Evolutionary conservation across 1,140 invertebrate species (phyloP).

Genomic region (Calosoma granatense): DNA sequence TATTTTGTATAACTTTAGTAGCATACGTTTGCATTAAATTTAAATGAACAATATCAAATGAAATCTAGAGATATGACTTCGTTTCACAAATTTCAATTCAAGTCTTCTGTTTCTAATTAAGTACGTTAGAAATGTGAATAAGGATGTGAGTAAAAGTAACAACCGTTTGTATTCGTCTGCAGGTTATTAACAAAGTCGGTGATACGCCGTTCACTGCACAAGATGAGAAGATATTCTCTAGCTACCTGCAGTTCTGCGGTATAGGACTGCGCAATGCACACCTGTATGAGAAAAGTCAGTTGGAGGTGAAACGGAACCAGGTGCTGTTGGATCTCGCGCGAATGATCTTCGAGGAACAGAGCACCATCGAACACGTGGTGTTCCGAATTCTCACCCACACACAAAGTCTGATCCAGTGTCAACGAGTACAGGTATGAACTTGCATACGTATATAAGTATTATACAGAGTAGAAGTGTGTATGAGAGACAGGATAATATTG

Average conservation of each 20-base stretch:
- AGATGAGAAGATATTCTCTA: conserved; percentile 85
- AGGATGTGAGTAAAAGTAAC: too few species aligned
- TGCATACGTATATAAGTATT: not conserved
- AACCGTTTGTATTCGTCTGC: too few species aligned
- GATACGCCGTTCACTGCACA: conserved; percentile 67
- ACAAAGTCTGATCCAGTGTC: conserved; percentile 87
- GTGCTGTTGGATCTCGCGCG: conserved; percentile 86
- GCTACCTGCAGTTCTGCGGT: conserved; percentile 92
- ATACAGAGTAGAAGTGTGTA: not conserved
- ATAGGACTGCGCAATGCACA: conserved; percentile 91
- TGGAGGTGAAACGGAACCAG: conserved; percentile 92
- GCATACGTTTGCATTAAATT: too few species aligned
- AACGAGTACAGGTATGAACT: conserved; percentile 71
- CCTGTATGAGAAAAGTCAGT: conserved; percentile 84
- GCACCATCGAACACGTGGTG: conserved; percentile 91
- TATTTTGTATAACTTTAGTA: too few species aligned
- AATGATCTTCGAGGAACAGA: conserved; percentile 96
- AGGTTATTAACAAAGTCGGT: conserved; percentile 89
- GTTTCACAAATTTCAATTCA: too few species aligned
- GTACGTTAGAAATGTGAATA: too few species aligned
- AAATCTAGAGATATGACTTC: too few species aligned
- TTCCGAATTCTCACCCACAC: conserved; percentile 90
- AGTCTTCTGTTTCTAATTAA: too few species aligned
- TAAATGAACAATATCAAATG: too few species aligned
- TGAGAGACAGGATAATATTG: conserved; percentile 3